Percentiles rank a stretch among this genome's conserved stretches.
Conservation (phyloP, 2,888 invertebrate genomes). For the Aproaerema taeniolella region DNA sequence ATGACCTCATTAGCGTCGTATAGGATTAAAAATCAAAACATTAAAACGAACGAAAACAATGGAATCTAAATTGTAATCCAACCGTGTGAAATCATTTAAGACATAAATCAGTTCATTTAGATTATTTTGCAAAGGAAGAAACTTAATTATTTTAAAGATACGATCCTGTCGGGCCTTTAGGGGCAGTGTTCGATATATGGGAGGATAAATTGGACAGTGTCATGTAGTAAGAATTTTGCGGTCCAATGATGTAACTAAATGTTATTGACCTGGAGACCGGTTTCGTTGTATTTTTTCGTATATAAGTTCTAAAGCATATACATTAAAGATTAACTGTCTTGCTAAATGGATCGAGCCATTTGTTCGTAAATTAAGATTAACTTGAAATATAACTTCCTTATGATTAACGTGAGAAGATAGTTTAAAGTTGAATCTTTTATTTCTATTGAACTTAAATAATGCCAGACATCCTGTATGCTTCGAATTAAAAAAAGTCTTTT, state of each 20-base stretch:
- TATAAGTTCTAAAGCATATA: no score
- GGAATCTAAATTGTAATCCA: background rate
- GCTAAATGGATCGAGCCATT: conserved; percentile 2
- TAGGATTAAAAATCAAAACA: no score
- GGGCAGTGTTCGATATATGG: conserved; percentile 42
- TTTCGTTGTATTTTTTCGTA: conserved; percentile 28
- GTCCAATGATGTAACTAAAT: conserved; percentile 54
- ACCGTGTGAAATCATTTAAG: background rate
- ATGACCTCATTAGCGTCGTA: background rate
- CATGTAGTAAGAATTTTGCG: conserved; percentile 26
- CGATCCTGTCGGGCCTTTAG: conserved; percentile 24
- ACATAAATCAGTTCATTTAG: background rate
- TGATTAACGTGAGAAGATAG: no score
- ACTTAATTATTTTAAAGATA: conserved; percentile 35
- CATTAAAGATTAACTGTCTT: conserved; percentile 9
- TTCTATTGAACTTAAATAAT: no score
- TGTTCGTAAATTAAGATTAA: background rate
- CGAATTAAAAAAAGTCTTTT: no score
- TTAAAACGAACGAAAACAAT: no score
- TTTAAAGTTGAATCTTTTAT: no score
- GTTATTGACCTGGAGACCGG: conserved; percentile 53
- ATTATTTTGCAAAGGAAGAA: conserved; percentile 6
- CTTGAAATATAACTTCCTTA: background rate
- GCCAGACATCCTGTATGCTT: no score
- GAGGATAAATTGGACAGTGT: conserved; percentile 39